Evolutionary conservation across 2,888 invertebrate species (phyloP), one percentile per base, ranked within the genome.

Genomic region (Drosophila planitibia): DNA sequence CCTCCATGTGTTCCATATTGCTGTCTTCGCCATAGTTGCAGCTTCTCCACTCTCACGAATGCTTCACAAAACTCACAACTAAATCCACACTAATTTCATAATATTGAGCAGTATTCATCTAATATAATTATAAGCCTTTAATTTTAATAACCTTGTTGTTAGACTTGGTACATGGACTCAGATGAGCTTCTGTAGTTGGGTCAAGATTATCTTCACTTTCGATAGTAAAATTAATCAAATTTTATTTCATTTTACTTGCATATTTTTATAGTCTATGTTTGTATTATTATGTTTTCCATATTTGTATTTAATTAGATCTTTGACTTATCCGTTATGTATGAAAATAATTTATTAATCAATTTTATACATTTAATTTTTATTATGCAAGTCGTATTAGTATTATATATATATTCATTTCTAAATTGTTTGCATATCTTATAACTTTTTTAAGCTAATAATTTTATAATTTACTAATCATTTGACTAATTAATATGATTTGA

Each of bases 401-500:
- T 35, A 35, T 12, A 30, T 32, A n/a, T 9, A n/a, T 41, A 28
- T 47, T 47, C 22, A 33, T 39, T 39, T n/a, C 1, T 12, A 44
- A 7, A 35, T 28, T 41, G 4, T 10, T 41, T 44, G 4, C 44
- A 25, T 30, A 4, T 37, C n/a, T 22, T 19, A 25, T 41, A 47
- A 33, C 22, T 49, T 59, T 28, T 22, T 22, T 10, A 32, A 19
- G 35, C 37, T 51, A 52, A 28, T 49, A 25, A 19, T 32, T 14
- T 49, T 19, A 53, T 54, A 4, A 30, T 57, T 66, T 62, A 28
- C 25, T 49, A 58, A 55, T 47, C 33, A 62, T 19, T 71, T 74
- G n/a, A 52, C 75, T 77, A 58, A 71, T 74, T 70, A 30, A 61
- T 66, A 67, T 72, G 7, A 76, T 74, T 83, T 79, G 14, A 57